Conservation (phyloP, 2,797 vertebrate species). For the Gambusia yucatana region DNA sequence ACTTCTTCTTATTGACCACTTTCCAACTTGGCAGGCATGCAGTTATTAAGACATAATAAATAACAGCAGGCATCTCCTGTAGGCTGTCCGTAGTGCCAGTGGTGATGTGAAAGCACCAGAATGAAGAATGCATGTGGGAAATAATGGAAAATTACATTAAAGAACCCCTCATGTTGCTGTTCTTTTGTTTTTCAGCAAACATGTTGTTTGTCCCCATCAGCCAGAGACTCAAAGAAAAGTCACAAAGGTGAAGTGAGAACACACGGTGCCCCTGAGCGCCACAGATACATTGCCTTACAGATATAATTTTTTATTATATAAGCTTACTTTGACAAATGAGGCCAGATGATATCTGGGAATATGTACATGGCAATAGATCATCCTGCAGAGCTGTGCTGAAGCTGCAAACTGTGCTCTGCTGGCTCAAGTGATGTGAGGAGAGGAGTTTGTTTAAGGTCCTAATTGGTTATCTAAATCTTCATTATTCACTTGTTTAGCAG, state of each 20-base stretch:
- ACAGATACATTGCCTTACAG: slow-evolving; percentile 1
- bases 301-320: slow-evolving; percentile 39
- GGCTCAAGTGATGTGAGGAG: slow-evolving; percentile 41
- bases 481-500: slow-evolving; percentile 63
- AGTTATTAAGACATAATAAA: slow-evolving; percentile 73
- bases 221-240: slow-evolving; percentile 12
- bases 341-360: slow-evolving; percentile 44
- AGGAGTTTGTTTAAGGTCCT: slow-evolving; percentile 49
- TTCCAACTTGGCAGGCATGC: slow-evolving; percentile 60
- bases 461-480: slow-evolving; percentile 66
- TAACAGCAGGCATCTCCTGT: slow-evolving; percentile 50
- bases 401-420: slow-evolving; percentile 49
- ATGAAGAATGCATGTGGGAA: slow-evolving; percentile 51
- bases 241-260: slow-evolving; percentile 14
- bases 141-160: slow-evolving; percentile 53
- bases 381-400: slow-evolving; percentile 37
- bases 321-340: slow-evolving; percentile 59
- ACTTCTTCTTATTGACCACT: slow-evolving; percentile 70
- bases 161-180: slow-evolving; percentile 25
- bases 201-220: slow-evolving; percentile 8
- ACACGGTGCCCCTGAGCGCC: neutral
- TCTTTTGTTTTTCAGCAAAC: slow-evolving; percentile 26
- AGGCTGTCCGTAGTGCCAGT: slow-evolving; percentile 42
- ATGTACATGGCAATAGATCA: slow-evolving; percentile 56
- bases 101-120: slow-evolving; percentile 52